These are phyloP conservation scores for Yponomeuta cagnagella DNA, from an alignment of 2,888 invertebrate species.

Conservation along the genomic window DNA sequence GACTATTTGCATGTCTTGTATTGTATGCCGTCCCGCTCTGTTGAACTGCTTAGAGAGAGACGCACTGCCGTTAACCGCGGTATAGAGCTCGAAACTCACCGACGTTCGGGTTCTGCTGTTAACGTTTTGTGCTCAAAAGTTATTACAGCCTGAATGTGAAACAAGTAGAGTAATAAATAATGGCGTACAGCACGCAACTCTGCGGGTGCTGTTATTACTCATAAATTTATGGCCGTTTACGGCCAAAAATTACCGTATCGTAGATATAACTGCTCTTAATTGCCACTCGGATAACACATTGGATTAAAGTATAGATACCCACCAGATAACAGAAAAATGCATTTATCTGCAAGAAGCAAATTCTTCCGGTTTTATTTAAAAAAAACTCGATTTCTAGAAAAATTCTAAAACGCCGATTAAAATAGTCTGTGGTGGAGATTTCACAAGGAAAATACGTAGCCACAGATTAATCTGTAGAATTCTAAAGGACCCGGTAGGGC, in stretches of 20 bases:
- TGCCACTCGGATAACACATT: neutral
- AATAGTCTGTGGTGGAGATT: too few species aligned
- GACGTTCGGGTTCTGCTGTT: neutral
- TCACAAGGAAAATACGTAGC: too few species aligned
- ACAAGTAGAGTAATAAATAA: slow-evolving; percentile 73
- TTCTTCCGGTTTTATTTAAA: too few species aligned
- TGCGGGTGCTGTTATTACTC: slow-evolving; percentile 38
- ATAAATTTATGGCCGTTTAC: slow-evolving; percentile 26
- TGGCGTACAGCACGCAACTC: slow-evolving; percentile 60
- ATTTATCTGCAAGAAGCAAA: neutral
- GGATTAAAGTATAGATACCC: neutral
- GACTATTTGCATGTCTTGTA: too few species aligned
- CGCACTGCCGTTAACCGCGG: too few species aligned
- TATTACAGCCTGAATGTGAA: slow-evolving; percentile 64
- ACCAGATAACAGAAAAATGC: neutral
- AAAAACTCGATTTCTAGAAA: too few species aligned
- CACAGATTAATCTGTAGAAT: too few species aligned
- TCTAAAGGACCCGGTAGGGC: too few species aligned
- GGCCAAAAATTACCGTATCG: slow-evolving; percentile 23
- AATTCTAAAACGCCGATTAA: too few species aligned
- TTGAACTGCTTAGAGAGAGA: too few species aligned
- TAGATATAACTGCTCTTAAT: neutral
- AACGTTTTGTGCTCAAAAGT: slow-evolving; percentile 53
- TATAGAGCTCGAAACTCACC: too few species aligned
- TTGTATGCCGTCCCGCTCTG: too few species aligned